Evolutionary conservation across 2,797 vertebrate species (phyloP), one percentile per base, ranked within the genome.

Genomic region (Coregonus suidteri): DNA sequence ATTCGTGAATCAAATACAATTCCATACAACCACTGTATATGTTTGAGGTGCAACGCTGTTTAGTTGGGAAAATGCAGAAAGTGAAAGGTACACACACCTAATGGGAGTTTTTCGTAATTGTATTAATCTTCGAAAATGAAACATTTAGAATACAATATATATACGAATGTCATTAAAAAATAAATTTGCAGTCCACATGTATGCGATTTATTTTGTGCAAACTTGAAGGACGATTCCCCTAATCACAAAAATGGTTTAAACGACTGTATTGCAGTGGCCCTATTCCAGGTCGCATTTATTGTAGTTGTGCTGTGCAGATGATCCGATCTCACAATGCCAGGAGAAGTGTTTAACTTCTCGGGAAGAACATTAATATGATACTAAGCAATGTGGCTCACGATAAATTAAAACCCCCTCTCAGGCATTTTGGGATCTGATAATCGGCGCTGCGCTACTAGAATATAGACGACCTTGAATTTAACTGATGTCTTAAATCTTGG

Each of bases 11-110:
- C 59, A 47, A 47, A 47, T 9, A 11, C 56, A 30, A 25, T 64
- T 64, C 25, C 20, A 25, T 64, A 13, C 3, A n/a, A 9, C 56
- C 56, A 6, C 7, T 59, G 59, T 64, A 11, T 64, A 64, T 71
- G 88, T 78, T 85, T 41, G 83, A 82, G 79, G 68, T 73, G 59
- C n/a, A 78, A n/a, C 16, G 37, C 30, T 20, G 71, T 73, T 70
- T 72, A 79, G 59, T 74, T 80, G 84, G 65, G 80, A 86, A 83
- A 82, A 83, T 82, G 81, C 79, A 67, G 82, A 86, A 84, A 37
- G 9, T 64, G 59, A 54, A 31, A 41, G 16, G 6, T 59, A 16
- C 13, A 74, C 59, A 65, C 41, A 47, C 9, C 41, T 3, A 13
- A 47, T 47, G 31, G 7, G 20, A 18, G 18, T 34, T 18, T 30